Evolutionary conservation across 2,797 vertebrate genomes (phyloP), one percentile per base, ranked within the genome.

Genomic region (Scarus forsteni): DNA sequence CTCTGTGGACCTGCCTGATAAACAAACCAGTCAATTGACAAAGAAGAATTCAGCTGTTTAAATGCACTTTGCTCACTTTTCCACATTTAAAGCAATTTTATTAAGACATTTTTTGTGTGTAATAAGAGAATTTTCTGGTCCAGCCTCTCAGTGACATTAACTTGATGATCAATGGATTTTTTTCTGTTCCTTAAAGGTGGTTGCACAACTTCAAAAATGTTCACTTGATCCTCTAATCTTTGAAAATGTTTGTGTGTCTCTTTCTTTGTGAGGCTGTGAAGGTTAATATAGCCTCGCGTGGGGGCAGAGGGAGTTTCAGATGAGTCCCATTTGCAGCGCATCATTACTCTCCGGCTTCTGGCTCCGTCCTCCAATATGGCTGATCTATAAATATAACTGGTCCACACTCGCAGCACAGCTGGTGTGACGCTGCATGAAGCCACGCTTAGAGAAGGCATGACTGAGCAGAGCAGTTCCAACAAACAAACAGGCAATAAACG

Each of bases 311-410:
- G 59, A 12, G 51, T 36, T 53, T 85, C 83, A 82, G 84, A 89
- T 85, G 85, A 86, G 85, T 80, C 85, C 80, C 85, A 91, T 89
- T 89, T 86, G 86, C 14, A 63, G 81, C 57, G 75, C 86, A 85
- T 91, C 90, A 90, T 90, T 92, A 90, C 80, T 83, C 75, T 38
- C 49, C 61, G 70, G 73, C 85, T 84, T 62, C 68, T 51, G 83
- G 81, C 79, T 81, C 55, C 35, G 6, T 76, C 72, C 73, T 84
- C 83, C 27, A 77, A 75, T 79, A 73, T 64, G 70, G 66, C 78
- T 77, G 72, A 84, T 89, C 81, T 85, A 88, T 88, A 89, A 88
- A 90, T 86, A 90, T 85, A 49, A 51, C 66, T 1, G 34, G 63
- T 69, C 75, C 64, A 40, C 65, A 75, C 66, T 44, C 36, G 11